Evolutionary conservation across 1,140 invertebrate genomes (phyloP), one percentile per base, ranked within the genome.

Genomic region (Zaprionus vittiger): DNA sequence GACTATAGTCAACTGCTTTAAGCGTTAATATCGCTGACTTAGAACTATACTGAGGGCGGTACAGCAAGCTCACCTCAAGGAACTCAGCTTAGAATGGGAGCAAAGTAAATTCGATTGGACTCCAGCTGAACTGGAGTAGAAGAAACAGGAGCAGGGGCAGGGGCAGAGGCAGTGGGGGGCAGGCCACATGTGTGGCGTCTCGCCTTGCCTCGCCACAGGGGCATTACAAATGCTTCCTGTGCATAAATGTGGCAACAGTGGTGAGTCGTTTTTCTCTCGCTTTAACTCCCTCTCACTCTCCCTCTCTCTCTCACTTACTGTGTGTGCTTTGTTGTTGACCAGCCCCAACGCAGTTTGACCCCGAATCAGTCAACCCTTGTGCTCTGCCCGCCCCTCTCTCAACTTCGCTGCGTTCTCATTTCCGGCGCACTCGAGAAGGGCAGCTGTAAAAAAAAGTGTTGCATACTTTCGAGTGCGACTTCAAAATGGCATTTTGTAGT

Each of bases 181-280:
- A 24, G 49, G 41, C 41, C 62, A 44, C 37, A 41, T 66, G 26
- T 61, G 44, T 34, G 34, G 6, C 22, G 55, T 59, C 55, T 80
- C 62, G 77, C 77, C 55, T 80, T 54, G 77, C 77, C 60, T 66
- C 41, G 64, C 54, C 59, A 66, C 14, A 69, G 72, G 67, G 73
- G 73, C 67, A 83, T 89, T 89, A 89, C 84, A 87, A 87, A 87
- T 87, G 84, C 85, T 87, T 87, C 84, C 84, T 83, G 78, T 84
- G 84, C 84, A 87, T 87, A 87, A 85, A 87, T 86, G 85, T 87
- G 83, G 80, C 83, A 87, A 83, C 71, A 74, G 67, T 81, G 74
- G 56, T 49, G 34, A 37, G 12, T 54, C 22, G 34, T 55, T 38
- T 24, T 14, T 67, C 34, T 54, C 17, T 24, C 14, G 9, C 24